These are phyloP conservation scores for Amphiprion clarkii DNA, from an alignment of 2,797 vertebrate genomes.

Conservation along the genomic window DNA sequence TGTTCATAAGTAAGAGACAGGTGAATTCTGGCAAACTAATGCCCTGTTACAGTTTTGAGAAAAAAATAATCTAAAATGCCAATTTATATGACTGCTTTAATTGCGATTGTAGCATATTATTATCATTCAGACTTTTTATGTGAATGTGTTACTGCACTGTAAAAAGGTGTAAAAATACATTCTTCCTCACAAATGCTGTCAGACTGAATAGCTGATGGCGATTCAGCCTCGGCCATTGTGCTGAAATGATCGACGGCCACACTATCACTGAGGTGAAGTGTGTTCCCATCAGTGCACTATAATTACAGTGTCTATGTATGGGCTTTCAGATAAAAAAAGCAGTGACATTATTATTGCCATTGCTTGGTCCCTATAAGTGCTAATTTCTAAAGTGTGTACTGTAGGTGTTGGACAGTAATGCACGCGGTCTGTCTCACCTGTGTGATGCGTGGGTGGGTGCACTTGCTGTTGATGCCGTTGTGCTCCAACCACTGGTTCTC, in stretches of 20 bases:
- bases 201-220: conserved; percentile 33
- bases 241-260: conserved; percentile 45
- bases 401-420: not conserved
- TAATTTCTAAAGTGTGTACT: not conserved
- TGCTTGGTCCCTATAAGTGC: not conserved
- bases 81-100: conserved; percentile 2
- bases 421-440: conserved; percentile 86
- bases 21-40: not conserved
- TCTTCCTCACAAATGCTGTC: conserved; percentile 20
- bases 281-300: conserved; percentile 9
- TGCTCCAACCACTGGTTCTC: conserved; percentile 94
- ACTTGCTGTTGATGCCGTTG: conserved; percentile 94
- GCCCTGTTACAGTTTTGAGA: not conserved
- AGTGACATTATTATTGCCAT: conserved; percentile 16
- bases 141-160: conserved; percentile 12
- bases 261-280: conserved; percentile 2
- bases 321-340: conserved; percentile 19
- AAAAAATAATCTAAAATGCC: conserved; percentile 6
- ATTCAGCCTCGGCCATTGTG: conserved; percentile 44
- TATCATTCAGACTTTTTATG: conserved; percentile 7
- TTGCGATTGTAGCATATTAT: conserved; percentile 17
- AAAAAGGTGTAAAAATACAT: conserved; percentile 28
- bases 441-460: conserved; percentile 95
- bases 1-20: not conserved
- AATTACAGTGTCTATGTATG: conserved; percentile 32